These are phyloP conservation scores for Incurvaria masculella DNA, from an alignment of 2,888 invertebrate species.

Conservation along the genomic window DNA sequence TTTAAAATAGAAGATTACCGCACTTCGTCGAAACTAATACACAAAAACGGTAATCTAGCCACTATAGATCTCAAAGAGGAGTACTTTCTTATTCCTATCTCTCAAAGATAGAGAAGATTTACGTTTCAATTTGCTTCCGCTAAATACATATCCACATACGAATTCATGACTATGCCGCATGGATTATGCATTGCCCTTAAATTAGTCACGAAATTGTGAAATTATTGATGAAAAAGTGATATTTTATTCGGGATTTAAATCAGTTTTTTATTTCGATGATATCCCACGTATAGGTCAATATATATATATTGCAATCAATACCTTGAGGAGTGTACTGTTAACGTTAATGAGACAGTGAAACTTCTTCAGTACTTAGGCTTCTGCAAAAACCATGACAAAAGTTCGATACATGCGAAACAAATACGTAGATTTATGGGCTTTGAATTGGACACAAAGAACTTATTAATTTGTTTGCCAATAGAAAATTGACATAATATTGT, in stretches of 20 bases:
- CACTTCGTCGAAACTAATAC: slow-evolving; percentile 15
- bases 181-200: neutral
- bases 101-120: slow-evolving; percentile 2
- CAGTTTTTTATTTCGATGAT: neutral
- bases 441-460: neutral
- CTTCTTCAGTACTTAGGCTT: neutral
- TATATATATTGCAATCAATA: no score
- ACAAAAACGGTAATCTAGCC: slow-evolving; percentile 9
- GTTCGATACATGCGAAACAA: neutral
- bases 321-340: neutral
- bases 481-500: no score
- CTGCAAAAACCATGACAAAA: slow-evolving; percentile 1
- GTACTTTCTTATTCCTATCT: slow-evolving; percentile 14
- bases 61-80: slow-evolving; percentile 17
- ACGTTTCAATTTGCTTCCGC: neutral
- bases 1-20: slow-evolving; percentile 20
- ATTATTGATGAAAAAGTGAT: slow-evolving; percentile 1
- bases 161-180: slow-evolving; percentile 1
- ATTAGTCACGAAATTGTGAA: slow-evolving; percentile 1
- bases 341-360: neutral
- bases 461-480: no score
- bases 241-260: neutral
- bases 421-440: slow-evolving; percentile 1
- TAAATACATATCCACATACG: neutral
- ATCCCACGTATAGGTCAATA: neutral